These are phyloP conservation scores for Eudyptes chrysolophus DNA, from an alignment of 2,113 vertebrate species.

Conservation along the genomic window DNA sequence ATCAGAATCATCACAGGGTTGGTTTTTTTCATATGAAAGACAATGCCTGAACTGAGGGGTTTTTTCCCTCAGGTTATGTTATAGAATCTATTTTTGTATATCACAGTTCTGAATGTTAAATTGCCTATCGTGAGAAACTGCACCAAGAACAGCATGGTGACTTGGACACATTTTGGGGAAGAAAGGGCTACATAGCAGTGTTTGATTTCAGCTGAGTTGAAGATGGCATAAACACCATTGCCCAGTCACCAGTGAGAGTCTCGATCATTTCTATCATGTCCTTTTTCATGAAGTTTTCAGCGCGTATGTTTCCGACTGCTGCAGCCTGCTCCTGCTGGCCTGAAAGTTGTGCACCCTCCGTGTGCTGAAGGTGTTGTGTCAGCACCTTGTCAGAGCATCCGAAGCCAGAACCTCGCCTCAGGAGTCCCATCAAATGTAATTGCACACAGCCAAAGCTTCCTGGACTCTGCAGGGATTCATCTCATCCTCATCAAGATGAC, in stretches of 20 bases:
- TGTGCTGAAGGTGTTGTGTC: conserved; percentile 5
- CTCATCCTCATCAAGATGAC: conserved; percentile 34
- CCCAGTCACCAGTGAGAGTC: not conserved
- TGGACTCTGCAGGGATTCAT: conserved; percentile 13
- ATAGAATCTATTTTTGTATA: not conserved
- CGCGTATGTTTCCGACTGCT: not conserved
- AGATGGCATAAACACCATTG: not conserved
- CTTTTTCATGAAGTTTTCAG: not conserved
- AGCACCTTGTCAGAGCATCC: not conserved
- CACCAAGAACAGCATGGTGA: not conserved
- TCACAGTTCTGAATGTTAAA: not conserved
- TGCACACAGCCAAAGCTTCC: conserved; percentile 9
- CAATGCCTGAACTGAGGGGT: not conserved
- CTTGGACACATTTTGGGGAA: not conserved
- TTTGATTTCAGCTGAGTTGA: not conserved
- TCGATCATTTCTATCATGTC: not conserved
- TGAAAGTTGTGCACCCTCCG: not conserved
- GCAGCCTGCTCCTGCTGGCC: not conserved
- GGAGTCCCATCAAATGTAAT: conserved; percentile 30
- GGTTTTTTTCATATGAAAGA: conserved; percentile 3
- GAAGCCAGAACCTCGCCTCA: not conserved
- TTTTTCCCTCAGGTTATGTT: not conserved
- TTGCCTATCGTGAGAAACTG: not conserved
- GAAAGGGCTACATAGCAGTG: not conserved
- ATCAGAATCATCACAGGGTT: conserved; percentile 6